phyloP scores from a whole-genome alignment of 2,888 invertebrate genomes.

The Epicampocera succincta region DNA sequence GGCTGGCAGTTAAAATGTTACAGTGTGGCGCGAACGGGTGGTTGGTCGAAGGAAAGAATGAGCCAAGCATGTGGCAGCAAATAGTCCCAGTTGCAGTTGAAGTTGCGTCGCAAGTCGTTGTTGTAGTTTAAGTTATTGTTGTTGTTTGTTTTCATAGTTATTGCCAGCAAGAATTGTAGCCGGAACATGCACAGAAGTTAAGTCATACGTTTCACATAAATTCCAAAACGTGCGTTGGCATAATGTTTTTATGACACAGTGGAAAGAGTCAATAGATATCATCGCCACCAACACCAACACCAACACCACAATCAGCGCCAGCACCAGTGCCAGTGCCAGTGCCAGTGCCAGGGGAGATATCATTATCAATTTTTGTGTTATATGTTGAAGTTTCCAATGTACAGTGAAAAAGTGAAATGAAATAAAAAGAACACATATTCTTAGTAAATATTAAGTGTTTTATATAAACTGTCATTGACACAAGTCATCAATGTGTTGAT shows the following conservation, averaged over 20 bases:
- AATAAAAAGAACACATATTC: too few relatives aligned
- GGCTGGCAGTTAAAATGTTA: conserved; percentile 82
- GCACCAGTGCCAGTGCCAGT: too few relatives aligned
- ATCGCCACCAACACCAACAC: too few relatives aligned
- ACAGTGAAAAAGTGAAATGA: too few relatives aligned
- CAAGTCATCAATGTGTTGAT: too few relatives aligned
- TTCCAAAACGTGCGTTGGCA: conserved; percentile 18
- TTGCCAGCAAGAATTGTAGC: conserved; percentile 20
- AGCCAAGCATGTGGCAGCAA: conserved; percentile 19
- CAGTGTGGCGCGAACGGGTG: conserved; percentile 46
- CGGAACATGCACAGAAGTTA: conserved; percentile 21
- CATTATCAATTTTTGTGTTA: too few relatives aligned
- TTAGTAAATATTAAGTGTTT: not conserved
- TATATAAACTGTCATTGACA: not conserved
- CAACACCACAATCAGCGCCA: too few relatives aligned
- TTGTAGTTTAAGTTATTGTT: conserved; percentile 1
- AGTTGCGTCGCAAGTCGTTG: not conserved
- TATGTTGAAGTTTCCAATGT: too few relatives aligned
- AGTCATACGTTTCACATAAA: conserved; percentile 50
- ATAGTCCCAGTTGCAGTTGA: conserved; percentile 16
- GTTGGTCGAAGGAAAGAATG: conserved; percentile 42
- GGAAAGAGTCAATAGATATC: too few relatives aligned
- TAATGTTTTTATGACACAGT: not conserved
- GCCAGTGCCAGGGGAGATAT: too few relatives aligned
- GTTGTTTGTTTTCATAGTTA: conserved; percentile 27